Conservation (phyloP, 2,797 vertebrate species). For the Coreius guichenoti region DNA sequence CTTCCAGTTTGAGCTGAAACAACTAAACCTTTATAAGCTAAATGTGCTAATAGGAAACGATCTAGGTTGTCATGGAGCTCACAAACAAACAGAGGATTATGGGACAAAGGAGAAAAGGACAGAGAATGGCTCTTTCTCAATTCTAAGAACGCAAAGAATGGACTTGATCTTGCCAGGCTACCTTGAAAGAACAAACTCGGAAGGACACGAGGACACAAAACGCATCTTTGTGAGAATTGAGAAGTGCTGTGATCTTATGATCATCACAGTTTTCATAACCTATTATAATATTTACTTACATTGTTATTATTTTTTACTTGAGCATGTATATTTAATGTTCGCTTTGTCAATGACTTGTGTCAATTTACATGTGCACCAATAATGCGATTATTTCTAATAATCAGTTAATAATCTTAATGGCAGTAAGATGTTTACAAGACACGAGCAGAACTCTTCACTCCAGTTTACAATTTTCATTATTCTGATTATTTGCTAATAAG, state of each 20-base stretch:
- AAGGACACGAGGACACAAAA: not conserved
- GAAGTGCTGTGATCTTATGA: no score
- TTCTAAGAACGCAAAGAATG: not conserved
- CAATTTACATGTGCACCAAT: no score
- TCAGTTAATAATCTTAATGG: no score
- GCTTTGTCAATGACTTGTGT: not conserved
- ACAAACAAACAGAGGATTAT: conserved; percentile 19
- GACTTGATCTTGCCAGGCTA: not conserved
- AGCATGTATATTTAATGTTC: not conserved
- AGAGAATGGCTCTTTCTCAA: not conserved
- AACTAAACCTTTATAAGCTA: not conserved
- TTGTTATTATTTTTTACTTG: not conserved
- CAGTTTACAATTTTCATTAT: no score
- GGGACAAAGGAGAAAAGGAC: not conserved
- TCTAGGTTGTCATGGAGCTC: conserved; percentile 21
- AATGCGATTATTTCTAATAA: no score
- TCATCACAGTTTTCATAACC: not conserved
- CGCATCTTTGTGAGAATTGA: not conserved
- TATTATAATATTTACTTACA: not conserved
- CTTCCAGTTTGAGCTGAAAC: conserved; percentile 27
- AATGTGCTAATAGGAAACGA: conserved; percentile 11
- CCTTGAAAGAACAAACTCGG: not conserved
- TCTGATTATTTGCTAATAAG: no score
- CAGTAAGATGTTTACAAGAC: no score
- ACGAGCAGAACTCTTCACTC: no score